phyloP scores from a whole-genome alignment of 2,888 invertebrate species.

The Charanyca ferruginea region DNA sequence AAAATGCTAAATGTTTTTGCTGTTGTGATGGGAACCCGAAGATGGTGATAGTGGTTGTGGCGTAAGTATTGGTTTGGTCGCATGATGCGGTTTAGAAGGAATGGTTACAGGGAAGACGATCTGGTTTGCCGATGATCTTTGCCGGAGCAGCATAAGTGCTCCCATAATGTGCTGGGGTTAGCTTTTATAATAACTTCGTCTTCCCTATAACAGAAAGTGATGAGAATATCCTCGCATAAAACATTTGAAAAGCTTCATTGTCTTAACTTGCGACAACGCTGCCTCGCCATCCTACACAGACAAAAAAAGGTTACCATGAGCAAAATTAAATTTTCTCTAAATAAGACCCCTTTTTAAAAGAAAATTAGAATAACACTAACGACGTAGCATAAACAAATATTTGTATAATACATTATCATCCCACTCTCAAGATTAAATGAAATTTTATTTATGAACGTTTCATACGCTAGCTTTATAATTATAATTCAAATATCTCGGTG shows the following conservation, averaged over 20 bases:
- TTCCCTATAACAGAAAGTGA: background rate
- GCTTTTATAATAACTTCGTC: background rate
- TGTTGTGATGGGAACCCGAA: background rate
- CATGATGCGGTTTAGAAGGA: background rate
- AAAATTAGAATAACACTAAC: background rate
- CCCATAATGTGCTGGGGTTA: too few species aligned
- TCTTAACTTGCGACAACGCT: background rate
- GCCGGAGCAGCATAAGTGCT: too few species aligned
- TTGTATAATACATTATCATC: background rate
- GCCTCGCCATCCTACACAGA: background rate
- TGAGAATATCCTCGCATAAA: background rate
- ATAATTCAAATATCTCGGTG: constrained; percentile 16
- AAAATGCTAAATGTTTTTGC: background rate
- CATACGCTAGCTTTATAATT: constrained; percentile 16
- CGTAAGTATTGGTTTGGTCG: too few species aligned
- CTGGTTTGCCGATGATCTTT: background rate
- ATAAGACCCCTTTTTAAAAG: background rate
- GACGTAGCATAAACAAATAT: constrained; percentile 1
- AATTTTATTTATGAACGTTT: constrained; percentile 23
- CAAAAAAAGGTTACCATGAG: background rate
- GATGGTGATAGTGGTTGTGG: too few species aligned
- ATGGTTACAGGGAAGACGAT: background rate
- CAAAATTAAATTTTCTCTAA: background rate
- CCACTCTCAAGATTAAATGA: constrained; percentile 20
- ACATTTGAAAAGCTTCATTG: background rate